Percentiles rank a stretch among this genome's conserved stretches.
Evolutionary conservation across 2,888 invertebrate species (phyloP).

Genomic region (Plutella xylostella): DNA sequence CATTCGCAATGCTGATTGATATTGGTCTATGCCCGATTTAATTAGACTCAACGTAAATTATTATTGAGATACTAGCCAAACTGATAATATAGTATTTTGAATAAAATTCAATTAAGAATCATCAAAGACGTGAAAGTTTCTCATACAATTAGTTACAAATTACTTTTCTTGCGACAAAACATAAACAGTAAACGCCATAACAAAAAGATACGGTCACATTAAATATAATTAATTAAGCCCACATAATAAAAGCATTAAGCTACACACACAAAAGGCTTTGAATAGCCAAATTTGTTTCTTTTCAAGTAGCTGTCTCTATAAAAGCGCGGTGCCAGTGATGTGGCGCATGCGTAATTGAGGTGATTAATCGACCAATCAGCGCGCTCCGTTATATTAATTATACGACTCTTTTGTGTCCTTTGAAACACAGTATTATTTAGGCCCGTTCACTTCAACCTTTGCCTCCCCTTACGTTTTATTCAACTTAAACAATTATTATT

Average conservation of each 20-base stretch:
- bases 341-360: slow-evolving; percentile 37
- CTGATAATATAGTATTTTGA: neutral
- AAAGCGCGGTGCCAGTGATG: slow-evolving; percentile 46
- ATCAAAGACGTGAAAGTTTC: neutral
- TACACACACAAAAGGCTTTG: slow-evolving; percentile 34
- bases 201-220: slow-evolving; percentile 39
- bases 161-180: neutral
- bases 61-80: neutral
- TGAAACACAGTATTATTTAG: neutral
- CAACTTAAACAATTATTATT: neutral
- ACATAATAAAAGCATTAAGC: slow-evolving; percentile 38
- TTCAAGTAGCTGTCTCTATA: slow-evolving; percentile 47
- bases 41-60: neutral
- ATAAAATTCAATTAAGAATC: neutral
- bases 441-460: neutral
- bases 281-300: slow-evolving; percentile 28
- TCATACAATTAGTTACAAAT: neutral
- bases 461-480: neutral
- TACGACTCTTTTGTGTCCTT: neutral
- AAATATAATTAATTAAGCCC: slow-evolving; percentile 58
- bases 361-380: slow-evolving; percentile 43
- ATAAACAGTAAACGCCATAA: slow-evolving; percentile 22
- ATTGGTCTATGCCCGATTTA: neutral
- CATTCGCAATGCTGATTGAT: neutral
- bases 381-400: slow-evolving; percentile 6